Percentiles rank a stretch among this genome's conserved stretches.
phyloP scores from a whole-genome alignment of 2,888 invertebrate genomes.

The Torymus texanus region DNA sequence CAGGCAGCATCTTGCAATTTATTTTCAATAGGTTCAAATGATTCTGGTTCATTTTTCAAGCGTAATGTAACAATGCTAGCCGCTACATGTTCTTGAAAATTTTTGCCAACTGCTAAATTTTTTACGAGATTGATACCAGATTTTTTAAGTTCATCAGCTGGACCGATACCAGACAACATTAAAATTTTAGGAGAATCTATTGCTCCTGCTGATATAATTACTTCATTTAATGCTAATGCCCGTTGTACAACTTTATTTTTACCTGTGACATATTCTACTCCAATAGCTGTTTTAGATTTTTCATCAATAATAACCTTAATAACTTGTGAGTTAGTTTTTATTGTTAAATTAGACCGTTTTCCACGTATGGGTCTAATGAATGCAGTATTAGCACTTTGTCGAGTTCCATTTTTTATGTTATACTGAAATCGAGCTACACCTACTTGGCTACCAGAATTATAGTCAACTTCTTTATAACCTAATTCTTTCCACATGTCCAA shows the following conservation, averaged over 20 bases:
- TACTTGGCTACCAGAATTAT: slow-evolving; percentile 21
- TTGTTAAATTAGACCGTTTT: slow-evolving; percentile 57
- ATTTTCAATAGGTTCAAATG: not conserved
- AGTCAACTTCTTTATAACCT: slow-evolving; percentile 31
- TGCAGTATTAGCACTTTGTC: slow-evolving; percentile 41
- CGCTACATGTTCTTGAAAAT: slow-evolving; percentile 32
- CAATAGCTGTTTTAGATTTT: slow-evolving; percentile 28
- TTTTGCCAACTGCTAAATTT: slow-evolving; percentile 27
- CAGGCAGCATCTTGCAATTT: not conserved
- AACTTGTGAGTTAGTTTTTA: slow-evolving; percentile 20
- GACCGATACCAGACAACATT: slow-evolving; percentile 43
- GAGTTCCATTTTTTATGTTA: slow-evolving; percentile 25
- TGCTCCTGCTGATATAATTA: slow-evolving; percentile 30
- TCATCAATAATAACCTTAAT: slow-evolving; percentile 24
- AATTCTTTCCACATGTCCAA: slow-evolving; percentile 30
- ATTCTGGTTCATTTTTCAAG: not conserved
- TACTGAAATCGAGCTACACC: slow-evolving; percentile 20
- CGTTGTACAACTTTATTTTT: not conserved
- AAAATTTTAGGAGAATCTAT: slow-evolving; percentile 37
- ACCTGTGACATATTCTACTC: slow-evolving; percentile 29
- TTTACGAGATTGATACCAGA: not conserved
- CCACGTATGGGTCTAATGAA: slow-evolving; percentile 46
- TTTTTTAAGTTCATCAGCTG: not conserved
- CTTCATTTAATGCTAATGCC: slow-evolving; percentile 29
- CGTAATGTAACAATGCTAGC: not conserved